A percentile compares a stretch with the other conserved stretches of the same genome.
phyloP scores from a whole-genome alignment of 2,888 invertebrate genomes.

The Amphimallon solstitiale region DNA sequence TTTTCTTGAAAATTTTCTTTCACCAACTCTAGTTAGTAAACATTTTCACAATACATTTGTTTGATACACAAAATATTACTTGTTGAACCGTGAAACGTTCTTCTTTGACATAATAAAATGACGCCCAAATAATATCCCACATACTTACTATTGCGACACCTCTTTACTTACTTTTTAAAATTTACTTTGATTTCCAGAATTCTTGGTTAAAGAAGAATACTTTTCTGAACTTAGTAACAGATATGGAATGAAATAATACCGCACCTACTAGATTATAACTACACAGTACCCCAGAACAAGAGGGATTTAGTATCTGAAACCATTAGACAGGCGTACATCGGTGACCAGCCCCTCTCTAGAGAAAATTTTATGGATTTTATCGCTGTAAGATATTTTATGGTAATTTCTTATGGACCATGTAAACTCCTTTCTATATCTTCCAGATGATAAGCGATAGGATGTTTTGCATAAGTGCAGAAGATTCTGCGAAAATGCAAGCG shows the following conservation, averaged over 20 bases:
- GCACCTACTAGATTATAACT: conserved; percentile 71
- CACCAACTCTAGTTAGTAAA: too few relatives aligned
- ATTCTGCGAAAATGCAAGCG: conserved; percentile 68
- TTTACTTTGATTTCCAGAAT: conserved; percentile 53
- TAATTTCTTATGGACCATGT: too few relatives aligned
- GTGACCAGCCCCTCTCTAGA: conserved; percentile 62
- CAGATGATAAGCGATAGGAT: conserved; percentile 72
- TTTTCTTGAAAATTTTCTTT: too few relatives aligned
- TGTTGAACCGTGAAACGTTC: too few relatives aligned
- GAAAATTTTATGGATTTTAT: conserved; percentile 42
- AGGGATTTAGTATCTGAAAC: conserved; percentile 64
- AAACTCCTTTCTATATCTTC: neutral
- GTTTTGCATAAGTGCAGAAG: conserved; percentile 68
- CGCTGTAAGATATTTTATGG: conserved; percentile 37
- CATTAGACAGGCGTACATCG: conserved; percentile 69
- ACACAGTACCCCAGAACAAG: conserved; percentile 65
- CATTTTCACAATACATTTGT: too few relatives aligned
- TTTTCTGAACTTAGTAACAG: conserved; percentile 64
- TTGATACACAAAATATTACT: too few relatives aligned
- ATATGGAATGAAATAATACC: conserved; percentile 73
- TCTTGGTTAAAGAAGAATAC: conserved; percentile 42
- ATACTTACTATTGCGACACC: too few relatives aligned
- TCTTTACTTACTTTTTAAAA: too few relatives aligned
- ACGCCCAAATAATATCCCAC: too few relatives aligned
- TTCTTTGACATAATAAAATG: too few relatives aligned